Evolutionary conservation across 2,113 vertebrate genomes (phyloP), one percentile per base, ranked within the genome.

Genomic region (Sapayoa aenigma): DNA sequence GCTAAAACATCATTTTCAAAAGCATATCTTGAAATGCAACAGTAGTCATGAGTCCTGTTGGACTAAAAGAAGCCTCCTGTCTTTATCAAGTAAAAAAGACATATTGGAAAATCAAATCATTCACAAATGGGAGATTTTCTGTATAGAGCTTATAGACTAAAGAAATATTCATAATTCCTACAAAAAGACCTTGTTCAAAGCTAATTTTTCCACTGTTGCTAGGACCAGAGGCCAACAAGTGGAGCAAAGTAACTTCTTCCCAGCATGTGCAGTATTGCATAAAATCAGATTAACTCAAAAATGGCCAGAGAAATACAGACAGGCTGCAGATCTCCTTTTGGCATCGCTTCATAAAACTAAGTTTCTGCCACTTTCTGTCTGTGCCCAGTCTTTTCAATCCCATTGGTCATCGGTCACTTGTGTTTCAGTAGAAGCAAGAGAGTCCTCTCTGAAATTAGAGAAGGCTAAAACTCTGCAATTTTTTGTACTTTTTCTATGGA

Each of bases 51-150:
- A 92, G 52, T 49, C 35, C 82, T 80, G 47, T 41, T 94, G 78
- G 89, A 81, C 72, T 95, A 52, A 80, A 80, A 86, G 59, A 88
- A 84, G 73, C 46, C 14, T 84, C 31, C 52, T 86, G 79, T 37
- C 72, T 81, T 53, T 87, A 49, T 84, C 31, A 60, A 96, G 56
- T 81, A 18, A 86, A 88, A 93, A 93, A 84, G 84, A 84, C 79
- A 56, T 87, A 62, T 86, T 88, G 88, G 88, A 94, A 96, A 96
- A 96, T 93, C 83, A 92, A 74, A 95, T 96, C 30, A 90, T 95
- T 88, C 88, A 93, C 92, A 93, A 88, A 93, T 93, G 93, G 90
- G 80, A 78, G 83, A 86, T 90, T 86, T 91, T 93, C 66, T 92
- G 27, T 71, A 65, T 21, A 68, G 85, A 86, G 52, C 50, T 81